phyloP scores from a whole-genome alignment of 1,140 invertebrate genomes.

The Fragariocoptes setiger region DNA sequence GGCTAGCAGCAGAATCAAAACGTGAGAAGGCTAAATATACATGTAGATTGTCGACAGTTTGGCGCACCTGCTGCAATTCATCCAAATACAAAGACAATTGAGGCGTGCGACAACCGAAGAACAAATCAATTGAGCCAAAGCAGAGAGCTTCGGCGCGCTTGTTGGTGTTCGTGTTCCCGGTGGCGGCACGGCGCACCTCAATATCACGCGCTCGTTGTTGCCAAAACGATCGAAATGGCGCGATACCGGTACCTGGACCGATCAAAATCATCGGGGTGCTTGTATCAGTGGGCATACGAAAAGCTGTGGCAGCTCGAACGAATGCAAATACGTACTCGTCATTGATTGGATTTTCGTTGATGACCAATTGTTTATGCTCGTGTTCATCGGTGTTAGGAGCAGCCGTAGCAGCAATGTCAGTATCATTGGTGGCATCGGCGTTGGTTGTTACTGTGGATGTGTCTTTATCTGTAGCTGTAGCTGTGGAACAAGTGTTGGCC shows the following conservation, averaged over 20 bases:
- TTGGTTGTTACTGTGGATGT: too few relatives aligned
- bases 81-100: conserved; percentile 51
- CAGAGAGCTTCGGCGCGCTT: conserved; percentile 5
- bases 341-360: conserved; percentile 28
- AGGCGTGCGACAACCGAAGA: conserved; percentile 58
- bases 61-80: conserved; percentile 41
- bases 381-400: too few relatives aligned
- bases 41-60: conserved; percentile 36
- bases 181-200: background rate
- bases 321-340: too few relatives aligned
- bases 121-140: conserved; percentile 49
- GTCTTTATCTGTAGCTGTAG: too few relatives aligned
- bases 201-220: conserved; percentile 26
- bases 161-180: background rate
- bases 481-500: too few relatives aligned
- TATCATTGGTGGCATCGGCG: too few relatives aligned
- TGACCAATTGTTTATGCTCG: too few relatives aligned
- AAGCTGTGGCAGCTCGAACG: conserved; percentile 40
- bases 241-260: conserved; percentile 72
- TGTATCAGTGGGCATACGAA: conserved; percentile 54
- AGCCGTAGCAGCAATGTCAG: too few relatives aligned
- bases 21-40: conserved; percentile 56
- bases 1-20: conserved; percentile 21
- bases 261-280: conserved; percentile 61
- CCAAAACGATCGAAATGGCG: conserved; percentile 68